phyloP scores from a whole-genome alignment of 2,888 invertebrate species.

The Drosophila neonasuta region DNA sequence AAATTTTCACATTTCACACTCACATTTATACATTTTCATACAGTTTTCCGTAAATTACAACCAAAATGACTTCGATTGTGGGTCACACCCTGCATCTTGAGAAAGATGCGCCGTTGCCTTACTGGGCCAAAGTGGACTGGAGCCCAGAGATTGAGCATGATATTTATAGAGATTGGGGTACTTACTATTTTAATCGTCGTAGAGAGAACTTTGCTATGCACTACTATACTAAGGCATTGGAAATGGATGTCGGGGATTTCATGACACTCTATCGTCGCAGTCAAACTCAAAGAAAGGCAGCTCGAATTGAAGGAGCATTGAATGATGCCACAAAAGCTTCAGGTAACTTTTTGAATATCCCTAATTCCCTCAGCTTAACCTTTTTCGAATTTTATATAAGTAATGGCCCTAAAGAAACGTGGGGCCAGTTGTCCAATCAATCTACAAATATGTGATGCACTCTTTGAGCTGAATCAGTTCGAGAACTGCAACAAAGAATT shows the following conservation, averaged over 20 bases:
- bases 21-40: conserved; percentile 6
- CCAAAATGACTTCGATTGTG: conserved; percentile 60
- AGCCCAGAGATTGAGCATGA: conserved; percentile 72
- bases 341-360: conserved; percentile 53
- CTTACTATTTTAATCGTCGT: conserved; percentile 76
- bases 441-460: conserved; percentile 79
- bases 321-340: conserved; percentile 70
- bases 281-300: conserved; percentile 74
- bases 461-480: conserved; percentile 78
- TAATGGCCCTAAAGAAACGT: conserved; percentile 37
- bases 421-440: conserved; percentile 70
- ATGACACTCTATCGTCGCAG: conserved; percentile 76
- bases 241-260: conserved; percentile 66
- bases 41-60: not conserved
- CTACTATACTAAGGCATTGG: conserved; percentile 77
- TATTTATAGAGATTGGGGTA: conserved; percentile 80
- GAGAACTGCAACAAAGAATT: conserved; percentile 70
- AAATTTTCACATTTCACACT: conserved; percentile 2
- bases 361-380: not conserved
- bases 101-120: conserved; percentile 3
- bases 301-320: conserved; percentile 72
- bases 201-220: conserved; percentile 74
- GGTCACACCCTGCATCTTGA: conserved; percentile 28
- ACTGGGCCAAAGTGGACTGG: conserved; percentile 74
- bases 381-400: not conserved